A percentile compares a stretch with the other conserved stretches of the same genome.
Evolutionary conservation across 2,113 vertebrate species (phyloP).

Genomic region (Plestiodon gilberti): DNA sequence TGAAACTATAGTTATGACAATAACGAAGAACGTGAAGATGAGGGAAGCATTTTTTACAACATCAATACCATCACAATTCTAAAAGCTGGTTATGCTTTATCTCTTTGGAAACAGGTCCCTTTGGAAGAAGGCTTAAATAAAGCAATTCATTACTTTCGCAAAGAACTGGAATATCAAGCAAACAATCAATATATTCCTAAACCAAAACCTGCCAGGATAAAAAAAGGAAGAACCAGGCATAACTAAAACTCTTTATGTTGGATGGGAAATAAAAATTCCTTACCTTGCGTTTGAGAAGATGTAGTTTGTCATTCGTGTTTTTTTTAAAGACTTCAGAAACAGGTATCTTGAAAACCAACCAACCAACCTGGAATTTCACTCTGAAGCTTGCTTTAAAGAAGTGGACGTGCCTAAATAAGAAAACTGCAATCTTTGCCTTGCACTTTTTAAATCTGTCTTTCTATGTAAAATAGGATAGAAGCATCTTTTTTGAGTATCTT

Average conservation of each 20-base stretch:
- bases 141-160: constrained; percentile 98
- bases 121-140: constrained; percentile 98
- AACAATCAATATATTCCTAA: constrained; percentile 99
- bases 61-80: background rate
- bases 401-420: constrained; percentile 82
- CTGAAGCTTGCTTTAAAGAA: constrained; percentile 84
- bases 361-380: constrained; percentile 80
- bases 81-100: background rate
- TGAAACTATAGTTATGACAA: background rate
- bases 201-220: constrained; percentile 95
- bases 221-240: constrained; percentile 92
- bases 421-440: constrained; percentile 83
- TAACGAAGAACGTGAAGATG: background rate
- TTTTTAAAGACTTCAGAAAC: constrained; percentile 75
- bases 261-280: constrained; percentile 40
- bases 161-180: constrained; percentile 96
- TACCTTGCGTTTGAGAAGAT: constrained; percentile 70
- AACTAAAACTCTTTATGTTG: constrained; percentile 77
- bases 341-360: constrained; percentile 83
- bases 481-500: constrained; percentile 76
- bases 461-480: constrained; percentile 82
- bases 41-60: background rate
- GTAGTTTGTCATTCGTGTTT: constrained; percentile 57
- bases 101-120: constrained; percentile 84
- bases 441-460: constrained; percentile 87